These are phyloP conservation scores for Ophioderma brevispina DNA, from an alignment of 35 echinoderm and acorn worm genomes.

Conservation along the genomic window DNA sequence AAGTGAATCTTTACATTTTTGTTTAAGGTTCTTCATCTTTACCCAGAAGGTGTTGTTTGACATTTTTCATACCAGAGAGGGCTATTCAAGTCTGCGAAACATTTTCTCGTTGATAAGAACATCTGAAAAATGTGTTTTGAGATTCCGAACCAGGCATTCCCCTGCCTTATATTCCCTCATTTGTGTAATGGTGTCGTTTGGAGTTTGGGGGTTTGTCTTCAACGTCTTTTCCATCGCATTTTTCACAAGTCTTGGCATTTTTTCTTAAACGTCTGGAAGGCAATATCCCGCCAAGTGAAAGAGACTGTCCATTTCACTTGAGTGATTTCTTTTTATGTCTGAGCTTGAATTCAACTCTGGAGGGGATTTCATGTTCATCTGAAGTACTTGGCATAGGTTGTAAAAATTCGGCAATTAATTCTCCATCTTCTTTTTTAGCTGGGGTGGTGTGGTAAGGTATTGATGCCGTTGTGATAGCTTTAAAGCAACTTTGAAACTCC, in stretches of 20 bases:
- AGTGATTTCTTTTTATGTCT: background rate
- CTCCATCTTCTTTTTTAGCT: conserved; percentile 56
- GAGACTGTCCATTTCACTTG: conserved; percentile 31
- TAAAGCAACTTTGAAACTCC: conserved; percentile 57
- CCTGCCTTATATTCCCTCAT: no score
- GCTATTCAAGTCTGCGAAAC: no score
- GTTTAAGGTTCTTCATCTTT: no score
- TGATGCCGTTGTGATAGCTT: conserved; percentile 26
- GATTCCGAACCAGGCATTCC: no score
- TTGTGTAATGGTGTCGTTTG: no score
- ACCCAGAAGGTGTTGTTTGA: no score
- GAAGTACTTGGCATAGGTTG: conserved; percentile 10
- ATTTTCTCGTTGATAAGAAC: no score
- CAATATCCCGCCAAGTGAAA: conserved; percentile 57
- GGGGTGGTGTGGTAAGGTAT: conserved; percentile 8
- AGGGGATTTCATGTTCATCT: background rate
- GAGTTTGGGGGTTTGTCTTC: background rate
- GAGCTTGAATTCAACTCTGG: background rate
- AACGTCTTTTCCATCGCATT: background rate
- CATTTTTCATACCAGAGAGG: no score
- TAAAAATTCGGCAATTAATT: conserved; percentile 61
- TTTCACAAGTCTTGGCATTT: background rate
- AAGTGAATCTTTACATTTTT: no score
- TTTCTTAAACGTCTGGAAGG: background rate
- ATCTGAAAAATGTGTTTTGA: no score